phyloP scores from a whole-genome alignment of 2,113 vertebrate genomes.

The Australoheros scitulus region DNA sequence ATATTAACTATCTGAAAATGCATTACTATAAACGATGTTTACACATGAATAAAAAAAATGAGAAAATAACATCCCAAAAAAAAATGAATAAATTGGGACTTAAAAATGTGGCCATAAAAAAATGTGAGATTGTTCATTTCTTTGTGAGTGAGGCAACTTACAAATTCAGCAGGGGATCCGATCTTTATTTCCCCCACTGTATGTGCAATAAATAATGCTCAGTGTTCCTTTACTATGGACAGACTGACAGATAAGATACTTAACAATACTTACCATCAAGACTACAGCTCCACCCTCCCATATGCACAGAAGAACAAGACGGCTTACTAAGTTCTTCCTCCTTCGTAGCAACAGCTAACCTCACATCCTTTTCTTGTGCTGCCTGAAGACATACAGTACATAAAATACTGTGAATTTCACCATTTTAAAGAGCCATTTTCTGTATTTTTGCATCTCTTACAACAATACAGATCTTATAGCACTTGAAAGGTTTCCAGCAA shows the following conservation, averaged over 20 bases:
- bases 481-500: neutral
- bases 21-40: too few species aligned
- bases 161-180: too few species aligned
- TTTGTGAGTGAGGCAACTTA: too few species aligned
- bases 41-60: too few species aligned
- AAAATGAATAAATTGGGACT: too few species aligned
- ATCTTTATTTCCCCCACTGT: neutral
- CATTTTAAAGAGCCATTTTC: neutral
- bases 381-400: conserved; percentile 18
- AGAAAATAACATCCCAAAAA: too few species aligned
- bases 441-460: too few species aligned
- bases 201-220: neutral
- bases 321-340: conserved; percentile 41
- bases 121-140: too few species aligned
- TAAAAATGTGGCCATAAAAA: too few species aligned
- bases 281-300: conserved; percentile 29
- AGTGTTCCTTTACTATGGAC: neutral
- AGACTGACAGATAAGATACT: neutral
- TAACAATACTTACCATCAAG: conserved; percentile 39
- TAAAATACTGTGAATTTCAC: neutral
- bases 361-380: conserved; percentile 3
- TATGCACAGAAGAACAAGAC: conserved; percentile 30
- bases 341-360: conserved; percentile 44
- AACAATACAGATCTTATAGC: neutral
- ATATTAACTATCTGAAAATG: too few species aligned